A percentile compares a stretch with the other conserved stretches of the same genome.
Conservation (phyloP, 2,113 vertebrate species). For the Siniperca knerii region DNA sequence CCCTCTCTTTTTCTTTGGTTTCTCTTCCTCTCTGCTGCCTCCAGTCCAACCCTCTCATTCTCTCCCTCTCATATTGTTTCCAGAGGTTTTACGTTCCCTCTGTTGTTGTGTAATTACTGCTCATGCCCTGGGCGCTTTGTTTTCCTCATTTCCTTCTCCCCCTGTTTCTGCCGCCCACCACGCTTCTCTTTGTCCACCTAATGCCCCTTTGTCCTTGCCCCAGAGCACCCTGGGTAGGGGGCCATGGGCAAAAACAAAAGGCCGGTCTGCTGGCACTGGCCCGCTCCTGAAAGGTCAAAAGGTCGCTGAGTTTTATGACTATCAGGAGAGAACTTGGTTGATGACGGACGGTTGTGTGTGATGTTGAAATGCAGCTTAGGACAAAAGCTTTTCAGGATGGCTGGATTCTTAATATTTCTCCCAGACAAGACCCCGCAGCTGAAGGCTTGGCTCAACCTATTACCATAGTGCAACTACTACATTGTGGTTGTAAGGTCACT, state of each 20-base stretch:
- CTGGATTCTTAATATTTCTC: conserved; percentile 42
- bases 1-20: background rate
- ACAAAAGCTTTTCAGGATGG: conserved; percentile 45
- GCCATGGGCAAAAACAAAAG: conserved; percentile 71
- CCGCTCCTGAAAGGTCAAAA: conserved; percentile 58
- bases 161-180: conserved; percentile 57
- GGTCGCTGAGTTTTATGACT: conserved; percentile 66
- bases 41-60: conserved; percentile 1
- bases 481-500: conserved; percentile 19
- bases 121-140: conserved; percentile 70
- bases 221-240: conserved; percentile 72
- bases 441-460: conserved; percentile 2
- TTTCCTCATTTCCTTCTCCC: conserved; percentile 50
- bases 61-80: conserved; percentile 44
- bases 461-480: background rate
- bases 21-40: conserved; percentile 1
- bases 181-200: conserved; percentile 80
- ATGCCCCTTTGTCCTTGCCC: conserved; percentile 74
- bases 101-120: conserved; percentile 72
- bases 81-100: conserved; percentile 57
- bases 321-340: conserved; percentile 33
- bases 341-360: conserved; percentile 14
- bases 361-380: conserved; percentile 12
- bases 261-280: conserved; percentile 50
- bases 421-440: conserved; percentile 24